Base-by-base conservation (phyloP, 2,113 vertebrate genomes). In the Megalops atlanticus region DNA sequence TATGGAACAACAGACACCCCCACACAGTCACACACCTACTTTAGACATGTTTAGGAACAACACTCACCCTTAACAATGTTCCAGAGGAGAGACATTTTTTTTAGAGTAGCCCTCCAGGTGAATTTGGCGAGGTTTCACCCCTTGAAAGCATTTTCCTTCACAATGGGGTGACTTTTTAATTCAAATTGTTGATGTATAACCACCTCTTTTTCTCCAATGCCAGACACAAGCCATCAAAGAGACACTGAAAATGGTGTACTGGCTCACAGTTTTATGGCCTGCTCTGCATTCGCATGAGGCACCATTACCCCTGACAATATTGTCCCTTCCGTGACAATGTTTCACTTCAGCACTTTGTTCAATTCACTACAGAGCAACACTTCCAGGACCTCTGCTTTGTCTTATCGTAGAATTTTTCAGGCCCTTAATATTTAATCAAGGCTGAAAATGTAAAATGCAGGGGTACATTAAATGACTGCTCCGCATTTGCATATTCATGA, bases 401-500 rank as follows among this genome's bases (percentile, higher is more conserved):
- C 2, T 64, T 31, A 81, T 81, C n/a, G 27, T 31, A 21, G 72
- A n/a, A 64, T 39, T 80, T n/a, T 81, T 39, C 72, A n/a, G 71
- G 5, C 35, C 27, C 16, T 81, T 40, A 81, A 75, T 81, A 68
- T 74, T 81, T 81, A 68, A 36, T 74, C 39, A 64, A 58, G 79
- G 35, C 52, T 68, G 39, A 8, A 75, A 75, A 75, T 75, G 31
- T 68, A 81, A n/a, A n/a, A 81, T 68, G 36, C 72, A 81, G 52
- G 41, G 47, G 15, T 74, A 49, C 31, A 45, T 35, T 80, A 80
- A 72, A 74, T 69, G 71, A 64, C 72, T 81, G 18, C 49, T 43
- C 38, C 24, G 38, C 38, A 75, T 49, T 36, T 81, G 80, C 80
- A 81, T 81, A 81, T 81, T 81, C 79, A 80, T 80, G 47, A 80